Evolutionary conservation across 2,797 vertebrate genomes (phyloP).

Genomic region (Telmatherina bonti): DNA sequence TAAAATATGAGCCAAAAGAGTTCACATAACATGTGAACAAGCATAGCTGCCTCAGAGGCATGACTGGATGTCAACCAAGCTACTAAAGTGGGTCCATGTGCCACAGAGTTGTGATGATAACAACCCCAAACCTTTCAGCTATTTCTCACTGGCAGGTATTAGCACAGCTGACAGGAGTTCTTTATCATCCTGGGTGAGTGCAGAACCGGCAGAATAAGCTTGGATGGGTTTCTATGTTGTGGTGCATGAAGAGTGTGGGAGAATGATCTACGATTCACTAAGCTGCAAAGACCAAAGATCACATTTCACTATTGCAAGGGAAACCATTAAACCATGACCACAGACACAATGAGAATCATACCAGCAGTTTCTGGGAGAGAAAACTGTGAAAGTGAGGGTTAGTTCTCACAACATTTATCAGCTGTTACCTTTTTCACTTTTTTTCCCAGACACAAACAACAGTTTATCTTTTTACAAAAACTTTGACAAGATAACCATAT

Average conservation of each 20-base stretch:
- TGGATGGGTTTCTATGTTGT: constrained; percentile 47
- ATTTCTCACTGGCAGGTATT: constrained; percentile 59
- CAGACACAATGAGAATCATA: constrained; percentile 72
- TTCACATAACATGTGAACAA: constrained; percentile 24
- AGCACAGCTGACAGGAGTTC: constrained; percentile 42
- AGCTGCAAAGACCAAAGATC: constrained; percentile 73
- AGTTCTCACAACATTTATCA: constrained; percentile 63
- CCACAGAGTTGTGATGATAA: constrained; percentile 55
- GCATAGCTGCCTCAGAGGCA: constrained; percentile 23
- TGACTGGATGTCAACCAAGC: constrained; percentile 28
- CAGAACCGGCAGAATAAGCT: constrained; percentile 31
- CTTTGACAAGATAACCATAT: constrained; percentile 2
- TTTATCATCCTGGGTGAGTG: constrained; percentile 40
- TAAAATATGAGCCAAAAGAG: background rate
- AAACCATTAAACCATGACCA: constrained; percentile 78
- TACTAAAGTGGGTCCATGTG: constrained; percentile 43
- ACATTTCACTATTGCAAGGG: constrained; percentile 78
- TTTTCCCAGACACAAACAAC: constrained; percentile 20
- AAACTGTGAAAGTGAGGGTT: constrained; percentile 41
- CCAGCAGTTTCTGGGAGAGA: constrained; percentile 60
- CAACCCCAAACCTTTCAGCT: constrained; percentile 43
- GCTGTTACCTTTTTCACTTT: constrained; percentile 31
- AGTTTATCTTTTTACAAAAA: constrained; percentile 2
- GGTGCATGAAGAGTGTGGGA: constrained; percentile 66
- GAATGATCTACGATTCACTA: constrained; percentile 73